These are phyloP conservation scores for Araneus ventricosus DNA, from an alignment of 1,140 invertebrate species.

Conservation along the genomic window DNA sequence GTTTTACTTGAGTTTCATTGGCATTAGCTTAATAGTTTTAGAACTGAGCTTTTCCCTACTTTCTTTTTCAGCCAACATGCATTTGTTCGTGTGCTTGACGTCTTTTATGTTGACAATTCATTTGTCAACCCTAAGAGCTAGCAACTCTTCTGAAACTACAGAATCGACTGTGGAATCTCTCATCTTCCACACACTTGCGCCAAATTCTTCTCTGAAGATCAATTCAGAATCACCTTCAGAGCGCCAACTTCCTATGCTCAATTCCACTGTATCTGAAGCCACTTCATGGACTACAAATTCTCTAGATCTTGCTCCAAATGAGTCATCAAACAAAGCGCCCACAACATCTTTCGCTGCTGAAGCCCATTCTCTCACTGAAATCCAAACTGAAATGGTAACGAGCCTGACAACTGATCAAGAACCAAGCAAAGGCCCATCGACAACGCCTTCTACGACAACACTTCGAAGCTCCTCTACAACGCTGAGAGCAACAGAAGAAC, in stretches of 20 bases:
- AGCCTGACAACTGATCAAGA: not conserved
- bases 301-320: not conserved
- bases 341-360: not conserved
- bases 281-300: not conserved
- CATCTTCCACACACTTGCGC: not conserved
- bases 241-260: not conserved
- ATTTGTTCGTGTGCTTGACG: not conserved
- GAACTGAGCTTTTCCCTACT: not conserved
- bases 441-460: not conserved
- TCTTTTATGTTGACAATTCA: slow-evolving; percentile 15
- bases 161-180: not conserved
- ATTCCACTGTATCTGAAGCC: not conserved
- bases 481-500: not conserved
- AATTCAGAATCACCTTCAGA: not conserved
- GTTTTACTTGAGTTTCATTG: not conserved
- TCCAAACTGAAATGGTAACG: not conserved
- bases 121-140: not conserved
- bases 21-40: not conserved
- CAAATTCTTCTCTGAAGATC: not conserved
- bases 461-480: not conserved
- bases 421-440: not conserved
- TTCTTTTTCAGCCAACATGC: not conserved
- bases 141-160: not conserved
- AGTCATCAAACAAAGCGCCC: not conserved
- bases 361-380: not conserved